Base-by-base conservation (phyloP, 2,888 invertebrate species). In the Cenopis cana region DNA sequence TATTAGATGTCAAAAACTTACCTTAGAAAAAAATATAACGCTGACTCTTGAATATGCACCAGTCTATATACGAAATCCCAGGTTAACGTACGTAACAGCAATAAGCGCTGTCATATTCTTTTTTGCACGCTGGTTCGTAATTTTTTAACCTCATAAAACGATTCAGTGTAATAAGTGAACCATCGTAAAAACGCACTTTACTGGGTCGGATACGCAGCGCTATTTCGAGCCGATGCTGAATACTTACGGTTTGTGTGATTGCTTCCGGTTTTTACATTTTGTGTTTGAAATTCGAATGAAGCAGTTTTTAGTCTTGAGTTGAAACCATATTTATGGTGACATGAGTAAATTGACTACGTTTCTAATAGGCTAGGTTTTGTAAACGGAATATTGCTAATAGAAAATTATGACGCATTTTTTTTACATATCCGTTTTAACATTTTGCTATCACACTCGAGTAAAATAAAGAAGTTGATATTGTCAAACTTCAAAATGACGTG, bases 81-180 rank as follows among this genome's bases (percentile, higher is more conserved):
- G 36, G 49, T 69, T 55, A 69, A 55, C n/a, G 49, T 59, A 29
- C 29, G 50, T 56, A 54, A 56, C 65, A 33, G 60, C 67, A 61
- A 69, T 64, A 69, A 64, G 64, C 41, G 56, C 41, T 69, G 50
- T 57, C n/a, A 36, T 64, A 74, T 73, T 73, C 60, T 57, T 64
- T 69, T 68, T 62, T 64, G 50, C 59, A 72, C 78, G 77, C 78
- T 75, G 46, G 46, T 76, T 81, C 82, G 83, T 86, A 86, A 88
- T 88, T 90, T 89, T 89, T 87, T 83, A 80, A 83, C 81, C 82
- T 76, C 78, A 83, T 89, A 86, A 89, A 89, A 84, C 85, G 85
- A 84, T 86, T 85, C 79, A 74, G 73, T 77, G 78, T 85, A 85
- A 88, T 87, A 85, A 85, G 78, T 85, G 80, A 85, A 84, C 84